A percentile compares a stretch with the other conserved stretches of the same genome.
phyloP scores from a whole-genome alignment of 2,888 invertebrate species.

The Aquatica leii region DNA sequence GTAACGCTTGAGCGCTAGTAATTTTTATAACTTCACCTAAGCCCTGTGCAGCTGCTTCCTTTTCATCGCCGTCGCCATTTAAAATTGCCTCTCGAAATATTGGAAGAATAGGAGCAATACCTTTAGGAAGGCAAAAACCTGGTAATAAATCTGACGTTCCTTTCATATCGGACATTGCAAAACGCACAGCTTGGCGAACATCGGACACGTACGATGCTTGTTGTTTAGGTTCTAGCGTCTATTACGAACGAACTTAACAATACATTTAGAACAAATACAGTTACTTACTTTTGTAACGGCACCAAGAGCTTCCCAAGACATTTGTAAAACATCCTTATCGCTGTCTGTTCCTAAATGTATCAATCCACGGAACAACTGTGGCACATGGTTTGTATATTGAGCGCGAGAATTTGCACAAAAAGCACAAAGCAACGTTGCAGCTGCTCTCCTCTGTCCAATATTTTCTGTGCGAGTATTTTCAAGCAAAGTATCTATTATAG shows the following conservation, averaged over 20 bases:
- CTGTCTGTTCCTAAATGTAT: conserved; percentile 84
- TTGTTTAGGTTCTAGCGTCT: conserved; percentile 83
- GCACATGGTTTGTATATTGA: conserved; percentile 86
- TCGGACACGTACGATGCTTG: conserved; percentile 88
- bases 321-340: conserved; percentile 82
- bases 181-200: conserved; percentile 91
- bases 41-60: conserved; percentile 94
- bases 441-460: conserved; percentile 75
- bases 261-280: too few species aligned
- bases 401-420: conserved; percentile 91
- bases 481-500: conserved; percentile 86
- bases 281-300: conserved; percentile 79
- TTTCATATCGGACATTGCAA: conserved; percentile 86
- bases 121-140: conserved; percentile 93
- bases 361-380: conserved; percentile 86
- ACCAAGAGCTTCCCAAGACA: conserved; percentile 91
- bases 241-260: conserved; percentile 40
- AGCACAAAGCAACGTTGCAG: conserved; percentile 85
- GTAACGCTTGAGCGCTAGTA: conserved; percentile 87
- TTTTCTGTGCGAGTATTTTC: conserved; percentile 75
- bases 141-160: conserved; percentile 77
- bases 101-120: conserved; percentile 89
- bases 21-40: conserved; percentile 80
- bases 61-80: conserved; percentile 93
- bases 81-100: conserved; percentile 96